A percentile compares a stretch with the other conserved stretches of the same genome.
Evolutionary conservation across 2,888 invertebrate species (phyloP).

Genomic region (Gortyna flavago): DNA sequence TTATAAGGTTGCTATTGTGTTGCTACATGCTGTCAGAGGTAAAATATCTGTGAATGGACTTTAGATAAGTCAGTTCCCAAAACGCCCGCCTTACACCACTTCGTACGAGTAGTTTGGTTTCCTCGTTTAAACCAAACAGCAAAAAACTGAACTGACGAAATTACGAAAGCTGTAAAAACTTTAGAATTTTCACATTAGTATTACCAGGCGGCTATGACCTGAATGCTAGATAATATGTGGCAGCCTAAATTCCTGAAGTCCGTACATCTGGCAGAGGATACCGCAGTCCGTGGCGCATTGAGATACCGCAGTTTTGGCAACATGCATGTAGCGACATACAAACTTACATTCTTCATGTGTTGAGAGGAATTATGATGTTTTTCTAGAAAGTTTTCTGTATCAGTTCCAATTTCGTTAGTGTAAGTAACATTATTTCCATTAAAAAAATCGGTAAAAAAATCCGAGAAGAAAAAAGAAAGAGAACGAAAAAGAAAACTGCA

Average conservation of each 20-base stretch:
- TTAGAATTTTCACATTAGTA: not conserved
- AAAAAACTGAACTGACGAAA: not conserved
- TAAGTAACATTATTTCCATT: not conserved
- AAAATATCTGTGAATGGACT: too few relatives aligned
- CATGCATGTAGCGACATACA: conserved; percentile 21
- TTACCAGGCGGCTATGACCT: not conserved
- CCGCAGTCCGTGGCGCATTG: conserved; percentile 49
- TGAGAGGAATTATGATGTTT: conserved; percentile 7
- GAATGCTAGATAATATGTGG: conserved; percentile 4
- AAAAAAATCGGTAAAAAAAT: too few relatives aligned
- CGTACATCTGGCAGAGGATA: conserved; percentile 23
- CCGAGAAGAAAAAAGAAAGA: too few relatives aligned
- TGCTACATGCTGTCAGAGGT: too few relatives aligned
- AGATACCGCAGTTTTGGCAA: conserved; percentile 58
- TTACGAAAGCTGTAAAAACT: not conserved
- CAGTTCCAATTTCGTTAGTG: conserved; percentile 19
- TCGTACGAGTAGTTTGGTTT: too few relatives aligned
- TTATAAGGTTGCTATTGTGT: too few relatives aligned
- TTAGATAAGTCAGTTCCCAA: too few relatives aligned
- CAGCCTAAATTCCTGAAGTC: conserved; percentile 24
- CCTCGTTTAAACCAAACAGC: not conserved
- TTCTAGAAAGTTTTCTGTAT: conserved; percentile 11
- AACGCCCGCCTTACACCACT: too few relatives aligned
- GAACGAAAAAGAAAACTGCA: too few relatives aligned
- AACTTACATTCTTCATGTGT: conserved; percentile 21